Base-by-base conservation (phyloP, 2,888 invertebrate species). In the Drosophila gaucha region DNA sequence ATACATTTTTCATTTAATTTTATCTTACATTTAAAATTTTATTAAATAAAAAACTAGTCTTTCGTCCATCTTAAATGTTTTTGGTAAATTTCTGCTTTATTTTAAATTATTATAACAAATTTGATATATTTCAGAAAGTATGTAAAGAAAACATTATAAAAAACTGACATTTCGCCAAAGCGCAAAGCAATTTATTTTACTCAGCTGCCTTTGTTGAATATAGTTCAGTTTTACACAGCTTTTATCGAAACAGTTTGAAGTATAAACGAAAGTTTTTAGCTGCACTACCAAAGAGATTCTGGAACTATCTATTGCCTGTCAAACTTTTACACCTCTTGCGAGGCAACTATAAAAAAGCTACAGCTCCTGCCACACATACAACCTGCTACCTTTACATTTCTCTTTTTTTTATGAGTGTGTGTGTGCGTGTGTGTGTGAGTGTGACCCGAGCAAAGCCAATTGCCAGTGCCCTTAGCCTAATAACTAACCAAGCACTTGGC, bases 401-500 rank as follows among this genome's bases (percentile, higher is more conserved):
- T 16, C 9, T 20, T 28, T 36, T 46, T 41, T 57, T 43, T 39
- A n/a, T 14, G 28, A 41, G 35, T 47, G 50, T 41, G 33, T 20
- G 1, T 35, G 2, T 6, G 1, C 16, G 3, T 33, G 33, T 31
- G 31, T 52, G 31, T 36, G 16, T 12, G 8, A 26, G 30, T 30
- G n/a, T 18, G 33, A 18, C 22, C 14, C 46, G 41, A 39, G 39
- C 31, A 73, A 62, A 67, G 60, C 84, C 85, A 80, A 80, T 84
- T 84, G 75, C 69, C 38, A 28, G 43, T 52, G 47, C 78, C 67
- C 80, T 73, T 78, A 75, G 73, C 65, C 73, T 83, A 83, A 83
- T 86, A 86, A 86, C 82, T 83, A 86, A 80, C 80, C 46, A 80
- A 71, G 60, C 84, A 75, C 80, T 86, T 85, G 80, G 68, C 65